Evolutionary conservation across 37 sponge, comb jelly and placozoan genomes (phyloP).

Genomic region (Spongilla lacustris): DNA sequence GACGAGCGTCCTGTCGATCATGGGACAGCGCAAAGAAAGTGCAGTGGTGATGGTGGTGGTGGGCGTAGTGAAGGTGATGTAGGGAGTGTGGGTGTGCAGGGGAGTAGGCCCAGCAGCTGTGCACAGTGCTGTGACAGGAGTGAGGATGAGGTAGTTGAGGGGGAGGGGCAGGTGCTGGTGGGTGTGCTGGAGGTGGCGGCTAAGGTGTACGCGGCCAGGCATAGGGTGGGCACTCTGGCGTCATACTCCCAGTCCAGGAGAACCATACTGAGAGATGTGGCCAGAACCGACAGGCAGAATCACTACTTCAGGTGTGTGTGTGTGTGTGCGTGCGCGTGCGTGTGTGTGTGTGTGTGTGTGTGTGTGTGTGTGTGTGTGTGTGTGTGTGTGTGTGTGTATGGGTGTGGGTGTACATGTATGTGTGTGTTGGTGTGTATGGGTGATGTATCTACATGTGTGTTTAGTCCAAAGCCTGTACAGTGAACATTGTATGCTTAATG

Average conservation of each 20-base stretch:
- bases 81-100: too few relatives aligned
- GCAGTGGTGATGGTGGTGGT: not conserved
- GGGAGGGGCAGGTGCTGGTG: not conserved
- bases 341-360: conserved; percentile 3
- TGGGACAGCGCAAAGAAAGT: not conserved
- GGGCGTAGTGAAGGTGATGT: not conserved
- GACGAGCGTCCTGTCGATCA: not conserved
- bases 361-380: not conserved
- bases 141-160: not conserved
- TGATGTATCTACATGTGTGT: too few relatives aligned
- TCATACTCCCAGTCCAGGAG: conserved; percentile 50
- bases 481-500: too few relatives aligned
- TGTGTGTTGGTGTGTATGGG: not conserved
- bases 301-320: conserved; percentile 53
- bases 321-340: conserved; percentile 5
- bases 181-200: not conserved
- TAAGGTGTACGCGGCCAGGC: conserved; percentile 62
- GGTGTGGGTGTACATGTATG: not conserved
- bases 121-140: not conserved
- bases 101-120: not conserved
- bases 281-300: conserved; percentile 63
- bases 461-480: too few relatives aligned
- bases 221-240: conserved; percentile 36
- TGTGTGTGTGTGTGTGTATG: not conserved
- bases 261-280: conserved; percentile 71